Percentiles rank a stretch among this genome's conserved stretches.
phyloP scores from a whole-genome alignment of 2,797 vertebrate species.

The Lepidocolaptes lacrymiger region DNA sequence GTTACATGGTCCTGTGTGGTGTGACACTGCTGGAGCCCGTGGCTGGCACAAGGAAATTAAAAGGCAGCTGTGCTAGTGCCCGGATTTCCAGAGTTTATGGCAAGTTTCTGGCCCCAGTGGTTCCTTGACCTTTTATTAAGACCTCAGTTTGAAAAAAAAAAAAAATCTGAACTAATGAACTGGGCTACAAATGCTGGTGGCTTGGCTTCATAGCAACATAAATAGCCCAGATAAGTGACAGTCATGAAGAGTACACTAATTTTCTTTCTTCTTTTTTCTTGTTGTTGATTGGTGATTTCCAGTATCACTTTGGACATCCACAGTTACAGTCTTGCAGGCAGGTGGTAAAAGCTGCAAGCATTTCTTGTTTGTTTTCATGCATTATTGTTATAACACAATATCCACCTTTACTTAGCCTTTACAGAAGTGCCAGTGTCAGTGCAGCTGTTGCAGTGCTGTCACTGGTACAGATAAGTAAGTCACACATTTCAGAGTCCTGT shows the following conservation, averaged over 20 bases:
- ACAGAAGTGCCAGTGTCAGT: not conserved
- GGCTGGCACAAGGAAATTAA: not conserved
- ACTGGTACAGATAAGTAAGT: constrained; percentile 63
- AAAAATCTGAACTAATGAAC: not conserved
- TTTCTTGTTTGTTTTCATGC: constrained; percentile 16
- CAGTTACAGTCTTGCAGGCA: constrained; percentile 56
- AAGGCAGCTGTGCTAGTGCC: not conserved
- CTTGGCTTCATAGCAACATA: not conserved
- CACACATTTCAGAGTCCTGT: constrained; percentile 24
- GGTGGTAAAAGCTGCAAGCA: constrained; percentile 20
- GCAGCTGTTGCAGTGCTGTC: constrained; percentile 44
- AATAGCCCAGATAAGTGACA: not conserved
- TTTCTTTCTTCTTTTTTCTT: not conserved
- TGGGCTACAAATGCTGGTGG: not conserved
- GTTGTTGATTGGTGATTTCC: constrained; percentile 30
- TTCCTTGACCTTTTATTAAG: constrained; percentile 29
- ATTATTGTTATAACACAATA: not conserved
- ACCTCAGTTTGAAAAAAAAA: not conserved
- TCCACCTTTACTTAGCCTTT: constrained; percentile 28
- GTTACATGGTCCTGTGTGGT: accelerated
- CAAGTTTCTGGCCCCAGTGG: not conserved
- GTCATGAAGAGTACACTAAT: not conserved
- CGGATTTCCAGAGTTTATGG: not conserved
- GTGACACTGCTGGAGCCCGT: not conserved
- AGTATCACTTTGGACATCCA: constrained; percentile 58